Base-by-base conservation (phyloP, 2,113 vertebrate species). In the Cricetomys ansorgei region DNA sequence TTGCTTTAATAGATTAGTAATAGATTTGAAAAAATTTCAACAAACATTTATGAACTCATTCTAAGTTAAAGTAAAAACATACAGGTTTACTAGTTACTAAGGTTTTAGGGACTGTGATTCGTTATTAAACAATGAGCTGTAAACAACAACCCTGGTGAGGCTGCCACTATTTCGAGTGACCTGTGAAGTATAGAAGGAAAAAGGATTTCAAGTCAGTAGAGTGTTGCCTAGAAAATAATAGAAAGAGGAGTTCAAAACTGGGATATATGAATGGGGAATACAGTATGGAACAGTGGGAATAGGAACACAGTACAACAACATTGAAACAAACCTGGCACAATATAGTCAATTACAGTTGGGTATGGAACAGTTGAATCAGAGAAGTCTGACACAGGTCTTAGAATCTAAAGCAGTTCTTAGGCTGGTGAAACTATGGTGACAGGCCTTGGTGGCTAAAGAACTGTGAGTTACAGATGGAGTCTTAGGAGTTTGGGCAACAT, bases 11-110 rank as follows among this genome's bases (percentile, higher is more conserved):
- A 43, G 21, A 23, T 93, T 45, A 93, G 73, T 77, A 89, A 96
- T 81, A 87, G 12, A 96, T 81, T 85, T 87, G 16, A 55, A 85
- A 94, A 96, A 5, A 81, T 94, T 96, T 89, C 10, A 86, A 79
- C 95, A 94, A 81, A 48, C 4, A 76, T 64, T 37, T 16, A 72
- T 25, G 25, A 92, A 3, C 10, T 93, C 23, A 91, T 67, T 91
- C 70, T 88, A 87, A 96, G 75, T 73, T 67, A 72, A 85, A 88
- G 45, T 86, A 86, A 96, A 55, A 80, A 72, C 85, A 1, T 40
- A 27, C 55, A 80, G 0, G 0, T 64, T 77, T 97, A 65, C 69
- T 89, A n/a, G 55, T 64, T 84, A 65, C 40, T 50, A 88, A 81
- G 37, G 84, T 64, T 29, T 69, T 92, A 59, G 31, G 81, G 11